A percentile compares a stretch with the other conserved stretches of the same genome.
These are phyloP conservation scores for Percopsis omiscomaycus DNA, from an alignment of 2,797 vertebrate genomes.

Conservation along the genomic window DNA sequence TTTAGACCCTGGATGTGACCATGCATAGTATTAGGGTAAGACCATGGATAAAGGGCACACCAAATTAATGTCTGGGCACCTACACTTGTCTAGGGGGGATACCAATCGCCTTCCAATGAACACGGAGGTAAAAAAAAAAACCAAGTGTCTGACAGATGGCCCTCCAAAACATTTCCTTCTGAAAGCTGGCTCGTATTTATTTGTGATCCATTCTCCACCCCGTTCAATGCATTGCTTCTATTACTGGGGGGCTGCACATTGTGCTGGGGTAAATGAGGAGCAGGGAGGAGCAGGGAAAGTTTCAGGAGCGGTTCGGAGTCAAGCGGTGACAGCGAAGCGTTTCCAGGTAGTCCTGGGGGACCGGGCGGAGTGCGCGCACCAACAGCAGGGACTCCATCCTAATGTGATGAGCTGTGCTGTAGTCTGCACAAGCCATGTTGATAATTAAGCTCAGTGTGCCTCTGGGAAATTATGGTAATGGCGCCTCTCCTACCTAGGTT, in stretches of 20 bases:
- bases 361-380: constrained; percentile 48
- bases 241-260: background rate
- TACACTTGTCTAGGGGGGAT: background rate
- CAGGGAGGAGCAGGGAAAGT: constrained; percentile 37
- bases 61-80: too few species aligned
- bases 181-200: too few species aligned
- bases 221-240: too few species aligned
- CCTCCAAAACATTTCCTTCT: constrained; percentile 1
- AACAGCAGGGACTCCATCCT: constrained; percentile 66
- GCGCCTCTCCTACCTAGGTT: constrained; percentile 55
- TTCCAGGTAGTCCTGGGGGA: constrained; percentile 64
- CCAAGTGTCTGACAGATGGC: constrained; percentile 26
- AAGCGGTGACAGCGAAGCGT: constrained; percentile 53
- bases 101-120: background rate
- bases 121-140: background rate
- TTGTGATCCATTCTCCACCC: too few species aligned
- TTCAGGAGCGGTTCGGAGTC: constrained; percentile 44
- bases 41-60: too few species aligned
- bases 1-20: constrained; percentile 2
- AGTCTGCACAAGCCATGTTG: constrained; percentile 65
- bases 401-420: constrained; percentile 68
- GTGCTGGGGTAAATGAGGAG: constrained; percentile 29
- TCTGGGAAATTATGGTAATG: constrained; percentile 78
- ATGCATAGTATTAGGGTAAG: background rate
- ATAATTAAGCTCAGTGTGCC: constrained; percentile 72